Evolutionary conservation across 2,113 vertebrate genomes (phyloP).

Genomic region (Hirundichthys speculiger): DNA sequence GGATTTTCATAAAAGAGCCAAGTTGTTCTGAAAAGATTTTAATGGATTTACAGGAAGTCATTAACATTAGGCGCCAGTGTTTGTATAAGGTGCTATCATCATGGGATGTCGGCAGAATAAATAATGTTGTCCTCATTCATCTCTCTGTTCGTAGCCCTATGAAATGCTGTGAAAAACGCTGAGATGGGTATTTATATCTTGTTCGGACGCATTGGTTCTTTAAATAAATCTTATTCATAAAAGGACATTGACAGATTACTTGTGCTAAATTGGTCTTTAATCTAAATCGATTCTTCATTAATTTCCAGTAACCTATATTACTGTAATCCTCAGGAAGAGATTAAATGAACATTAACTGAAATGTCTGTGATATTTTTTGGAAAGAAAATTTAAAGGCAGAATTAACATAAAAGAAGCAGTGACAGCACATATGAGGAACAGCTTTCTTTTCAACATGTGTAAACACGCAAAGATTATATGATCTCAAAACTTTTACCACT

Average conservation of each 20-base stretch:
- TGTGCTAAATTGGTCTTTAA: constrained; percentile 13
- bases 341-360: constrained; percentile 19
- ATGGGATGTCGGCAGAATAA: constrained; percentile 52
- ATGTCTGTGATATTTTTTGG: constrained; percentile 4
- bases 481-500: background rate
- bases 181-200: constrained; percentile 19
- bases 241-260: constrained; percentile 33
- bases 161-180: constrained; percentile 31
- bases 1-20: constrained; percentile 48
- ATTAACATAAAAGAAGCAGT: background rate
- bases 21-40: constrained; percentile 57
- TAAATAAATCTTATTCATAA: constrained; percentile 41
- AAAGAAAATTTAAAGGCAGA: background rate
- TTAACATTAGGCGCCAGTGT: constrained; percentile 49
- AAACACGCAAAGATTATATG: background rate
- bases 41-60: constrained; percentile 62
- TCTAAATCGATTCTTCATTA: constrained; percentile 39
- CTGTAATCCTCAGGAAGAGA: constrained; percentile 31
- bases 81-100: constrained; percentile 53
- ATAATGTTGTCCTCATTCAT: constrained; percentile 35
- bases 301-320: constrained; percentile 24
- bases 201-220: constrained; percentile 31
- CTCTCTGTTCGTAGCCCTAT: constrained; percentile 10
- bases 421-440: background rate
- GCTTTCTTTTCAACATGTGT: background rate